These are phyloP conservation scores for Pinna nobilis DNA, from an alignment of 1,140 invertebrate genomes.

Conservation along the genomic window DNA sequence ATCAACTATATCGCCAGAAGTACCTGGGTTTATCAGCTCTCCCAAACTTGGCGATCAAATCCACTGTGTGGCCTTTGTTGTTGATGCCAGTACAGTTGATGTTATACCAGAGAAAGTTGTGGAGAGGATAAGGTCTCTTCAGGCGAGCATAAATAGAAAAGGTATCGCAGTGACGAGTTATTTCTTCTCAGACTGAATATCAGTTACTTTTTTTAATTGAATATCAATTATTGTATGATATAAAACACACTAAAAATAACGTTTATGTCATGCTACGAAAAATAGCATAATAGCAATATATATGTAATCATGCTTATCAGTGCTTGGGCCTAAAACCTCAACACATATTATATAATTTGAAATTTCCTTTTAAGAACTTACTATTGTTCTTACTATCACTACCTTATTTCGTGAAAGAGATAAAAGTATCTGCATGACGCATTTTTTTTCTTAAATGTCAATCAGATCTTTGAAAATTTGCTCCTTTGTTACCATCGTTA, in stretches of 20 bases:
- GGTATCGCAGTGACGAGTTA: too few relatives aligned
- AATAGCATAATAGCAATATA: neutral
- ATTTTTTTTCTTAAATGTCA: too few relatives aligned
- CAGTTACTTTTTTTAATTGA: neutral
- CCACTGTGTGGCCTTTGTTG: slow-evolving; percentile 28
- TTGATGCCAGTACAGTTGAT: slow-evolving; percentile 24
- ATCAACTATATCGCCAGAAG: slow-evolving; percentile 15
- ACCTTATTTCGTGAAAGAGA: too few relatives aligned
- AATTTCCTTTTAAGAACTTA: too few relatives aligned
- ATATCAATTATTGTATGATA: neutral
- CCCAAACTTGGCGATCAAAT: slow-evolving; percentile 20
- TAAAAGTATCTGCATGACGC: too few relatives aligned
- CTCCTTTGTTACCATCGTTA: too few relatives aligned
- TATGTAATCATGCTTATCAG: neutral
- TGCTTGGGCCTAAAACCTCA: neutral
- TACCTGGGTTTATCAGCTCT: neutral
- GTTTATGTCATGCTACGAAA: neutral
- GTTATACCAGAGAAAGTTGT: slow-evolving; percentile 34
- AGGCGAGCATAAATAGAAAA: slow-evolving; percentile 27
- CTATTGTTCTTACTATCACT: too few relatives aligned
- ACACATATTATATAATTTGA: too few relatives aligned
- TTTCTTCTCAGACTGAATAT: too few relatives aligned
- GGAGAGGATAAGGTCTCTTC: slow-evolving; percentile 24
- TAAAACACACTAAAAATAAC: neutral
- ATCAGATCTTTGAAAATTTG: too few relatives aligned